Conservation (phyloP, 2,113 vertebrate genomes). For the Amia ocellicauda region DNA sequence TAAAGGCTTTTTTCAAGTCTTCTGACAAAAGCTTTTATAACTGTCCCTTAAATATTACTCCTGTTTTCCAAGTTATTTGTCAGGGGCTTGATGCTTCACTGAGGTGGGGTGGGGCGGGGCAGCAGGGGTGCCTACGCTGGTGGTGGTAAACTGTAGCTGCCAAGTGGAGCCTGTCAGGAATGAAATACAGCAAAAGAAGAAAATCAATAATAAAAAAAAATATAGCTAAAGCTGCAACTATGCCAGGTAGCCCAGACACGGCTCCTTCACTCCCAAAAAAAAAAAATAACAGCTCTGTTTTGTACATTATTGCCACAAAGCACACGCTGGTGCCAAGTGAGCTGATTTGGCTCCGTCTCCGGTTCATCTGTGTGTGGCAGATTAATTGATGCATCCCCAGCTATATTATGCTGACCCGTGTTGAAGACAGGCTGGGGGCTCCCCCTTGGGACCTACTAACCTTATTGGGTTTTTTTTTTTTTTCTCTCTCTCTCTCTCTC, state of each 20-base stretch:
- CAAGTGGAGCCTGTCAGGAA: conserved; percentile 5
- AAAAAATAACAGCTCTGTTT: conserved; percentile 1
- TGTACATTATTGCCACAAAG: background rate
- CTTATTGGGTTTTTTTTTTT: conserved; percentile 53
- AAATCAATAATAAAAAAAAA: background rate
- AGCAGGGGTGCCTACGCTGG: conserved; percentile 2
- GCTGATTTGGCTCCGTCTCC: background rate
- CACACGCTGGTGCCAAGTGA: conserved; percentile 8
- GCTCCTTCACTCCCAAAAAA: conserved; percentile 1
- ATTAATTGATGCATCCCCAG: conserved; percentile 55
- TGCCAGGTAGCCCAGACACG: conserved; percentile 10
- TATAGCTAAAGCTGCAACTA: background rate
- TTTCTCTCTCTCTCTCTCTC: conserved; percentile 43
- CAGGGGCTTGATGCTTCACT: background rate
- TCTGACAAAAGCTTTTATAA: too few species aligned
- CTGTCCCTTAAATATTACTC: background rate
- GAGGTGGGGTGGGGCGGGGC: background rate
- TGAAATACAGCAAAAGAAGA: background rate
- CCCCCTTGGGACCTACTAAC: conserved; percentile 52
- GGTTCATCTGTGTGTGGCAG: conserved; percentile 27
- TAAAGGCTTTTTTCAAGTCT: background rate
- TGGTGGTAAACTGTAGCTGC: background rate
- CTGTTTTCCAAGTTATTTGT: background rate
- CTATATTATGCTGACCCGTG: conserved; percentile 54
- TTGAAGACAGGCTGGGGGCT: conserved; percentile 28